phyloP scores from a whole-genome alignment of 2,888 invertebrate genomes.

The Acrocyrtus sp. region DNA sequence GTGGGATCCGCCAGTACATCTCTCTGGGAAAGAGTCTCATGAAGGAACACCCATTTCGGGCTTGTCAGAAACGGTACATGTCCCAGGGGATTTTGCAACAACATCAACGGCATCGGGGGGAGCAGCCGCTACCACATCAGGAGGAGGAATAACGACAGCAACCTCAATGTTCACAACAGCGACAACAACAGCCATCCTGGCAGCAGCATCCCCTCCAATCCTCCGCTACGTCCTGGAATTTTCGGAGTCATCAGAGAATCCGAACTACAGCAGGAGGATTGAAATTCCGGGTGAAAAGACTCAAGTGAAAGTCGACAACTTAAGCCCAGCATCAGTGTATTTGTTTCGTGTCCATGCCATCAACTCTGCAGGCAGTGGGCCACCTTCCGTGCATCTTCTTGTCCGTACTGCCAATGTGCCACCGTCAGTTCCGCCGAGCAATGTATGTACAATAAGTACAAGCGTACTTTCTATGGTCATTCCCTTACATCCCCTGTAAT shows the following conservation, averaged over 20 bases:
- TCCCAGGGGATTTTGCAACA: conserved; percentile 50
- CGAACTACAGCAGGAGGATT: conserved; percentile 35
- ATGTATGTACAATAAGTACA: conserved; percentile 42
- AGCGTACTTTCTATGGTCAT: no score
- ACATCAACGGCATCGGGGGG: conserved; percentile 47
- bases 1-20: conserved; percentile 48
- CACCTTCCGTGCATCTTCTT: conserved; percentile 52
- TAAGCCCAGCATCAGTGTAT: conserved; percentile 60
- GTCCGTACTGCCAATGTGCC: conserved; percentile 58
- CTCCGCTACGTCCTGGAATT: conserved; percentile 60
- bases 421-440: conserved; percentile 58
- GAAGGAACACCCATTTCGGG: conserved; percentile 33
- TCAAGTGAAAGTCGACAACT: conserved; percentile 57
- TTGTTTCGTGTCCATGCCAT: conserved; percentile 59
- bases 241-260: conserved; percentile 38
- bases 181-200: conserved; percentile 20
- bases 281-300: conserved; percentile 53
- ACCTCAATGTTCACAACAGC: conserved; percentile 41
- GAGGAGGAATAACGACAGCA: conserved; percentile 30
- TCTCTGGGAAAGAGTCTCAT: conserved; percentile 14
- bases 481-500: no score
- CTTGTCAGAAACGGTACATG: conserved; percentile 29
- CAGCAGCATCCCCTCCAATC: conserved; percentile 54
- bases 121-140: conserved; percentile 22
- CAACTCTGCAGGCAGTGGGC: conserved; percentile 61